phyloP scores from a whole-genome alignment of 2,797 vertebrate genomes.

The Hybognathus amarus region DNA sequence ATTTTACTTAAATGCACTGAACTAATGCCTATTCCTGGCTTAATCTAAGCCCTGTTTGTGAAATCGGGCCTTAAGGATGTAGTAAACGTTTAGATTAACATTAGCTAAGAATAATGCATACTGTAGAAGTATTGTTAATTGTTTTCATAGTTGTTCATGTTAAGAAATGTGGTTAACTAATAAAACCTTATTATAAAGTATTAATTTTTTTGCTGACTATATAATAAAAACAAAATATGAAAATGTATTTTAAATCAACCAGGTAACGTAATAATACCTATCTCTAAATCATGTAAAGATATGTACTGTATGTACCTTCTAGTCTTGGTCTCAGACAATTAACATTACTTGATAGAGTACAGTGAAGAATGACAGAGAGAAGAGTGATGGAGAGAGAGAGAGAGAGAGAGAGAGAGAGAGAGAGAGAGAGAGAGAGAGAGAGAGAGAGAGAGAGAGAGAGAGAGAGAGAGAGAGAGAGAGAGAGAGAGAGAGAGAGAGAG shows the following conservation, averaged over 20 bases:
- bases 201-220: background rate
- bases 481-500: background rate
- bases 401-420: background rate
- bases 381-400: background rate
- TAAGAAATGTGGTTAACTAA: background rate
- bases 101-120: background rate
- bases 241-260: background rate
- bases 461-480: constrained; percentile 4
- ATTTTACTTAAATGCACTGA: no score
- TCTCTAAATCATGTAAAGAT: background rate
- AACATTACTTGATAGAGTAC: background rate
- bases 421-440: background rate
- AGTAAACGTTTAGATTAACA: background rate
- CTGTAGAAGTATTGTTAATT: background rate
- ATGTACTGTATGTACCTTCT: background rate
- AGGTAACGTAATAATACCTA: background rate
- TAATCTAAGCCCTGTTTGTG: no score
- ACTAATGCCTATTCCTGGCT: no score
- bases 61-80: no score
- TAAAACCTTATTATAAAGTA: background rate
- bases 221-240: background rate
- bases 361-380: no score
- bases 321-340: background rate
- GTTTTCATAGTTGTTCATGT: background rate
- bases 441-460: background rate